Conservation (phyloP, 92 coral and sea anemone species). For the Paramuricea clavata region DNA sequence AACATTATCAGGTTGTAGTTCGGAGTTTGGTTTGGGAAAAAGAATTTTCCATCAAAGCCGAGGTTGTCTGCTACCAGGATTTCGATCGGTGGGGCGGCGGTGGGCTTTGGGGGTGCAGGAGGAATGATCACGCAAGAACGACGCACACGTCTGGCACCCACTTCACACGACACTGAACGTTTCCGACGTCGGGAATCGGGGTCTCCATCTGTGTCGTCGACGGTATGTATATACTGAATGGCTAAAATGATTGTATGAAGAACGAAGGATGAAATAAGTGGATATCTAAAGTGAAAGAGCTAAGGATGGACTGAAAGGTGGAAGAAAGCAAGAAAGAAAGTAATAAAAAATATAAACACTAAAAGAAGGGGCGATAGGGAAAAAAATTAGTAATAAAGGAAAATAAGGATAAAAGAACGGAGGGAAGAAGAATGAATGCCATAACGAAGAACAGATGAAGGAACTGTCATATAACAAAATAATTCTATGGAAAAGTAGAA, state of each 20-base stretch:
- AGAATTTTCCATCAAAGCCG: slow-evolving; percentile 81
- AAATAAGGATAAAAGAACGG: too few relatives aligned
- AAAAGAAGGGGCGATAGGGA: too few relatives aligned
- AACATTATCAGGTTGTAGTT: slow-evolving; percentile 72
- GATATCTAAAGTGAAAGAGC: too few relatives aligned
- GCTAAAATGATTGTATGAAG: slow-evolving; percentile 35
- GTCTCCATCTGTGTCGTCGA: neutral
- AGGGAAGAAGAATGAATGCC: too few relatives aligned
- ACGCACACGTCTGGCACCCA: slow-evolving; percentile 70
- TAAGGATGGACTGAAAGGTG: too few relatives aligned
- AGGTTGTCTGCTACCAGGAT: slow-evolving; percentile 71
- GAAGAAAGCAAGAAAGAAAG: neutral
- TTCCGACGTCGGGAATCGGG: slow-evolving; percentile 31
- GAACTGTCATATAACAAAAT: too few relatives aligned
- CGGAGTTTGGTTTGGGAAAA: slow-evolving; percentile 73
- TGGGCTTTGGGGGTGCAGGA: slow-evolving; percentile 89
- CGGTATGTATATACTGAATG: neutral
- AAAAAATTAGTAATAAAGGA: too few relatives aligned
- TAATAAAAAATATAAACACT: neutral
- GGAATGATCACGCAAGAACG: slow-evolving; percentile 95
- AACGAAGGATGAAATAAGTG: neutral
- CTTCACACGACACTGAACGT: slow-evolving; percentile 73
- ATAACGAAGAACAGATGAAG: too few relatives aligned
- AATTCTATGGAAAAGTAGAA: too few relatives aligned
- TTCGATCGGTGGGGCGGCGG: slow-evolving; percentile 57